Conservation (phyloP, 2,113 vertebrate species). For the Mesitornis unicolor region DNA sequence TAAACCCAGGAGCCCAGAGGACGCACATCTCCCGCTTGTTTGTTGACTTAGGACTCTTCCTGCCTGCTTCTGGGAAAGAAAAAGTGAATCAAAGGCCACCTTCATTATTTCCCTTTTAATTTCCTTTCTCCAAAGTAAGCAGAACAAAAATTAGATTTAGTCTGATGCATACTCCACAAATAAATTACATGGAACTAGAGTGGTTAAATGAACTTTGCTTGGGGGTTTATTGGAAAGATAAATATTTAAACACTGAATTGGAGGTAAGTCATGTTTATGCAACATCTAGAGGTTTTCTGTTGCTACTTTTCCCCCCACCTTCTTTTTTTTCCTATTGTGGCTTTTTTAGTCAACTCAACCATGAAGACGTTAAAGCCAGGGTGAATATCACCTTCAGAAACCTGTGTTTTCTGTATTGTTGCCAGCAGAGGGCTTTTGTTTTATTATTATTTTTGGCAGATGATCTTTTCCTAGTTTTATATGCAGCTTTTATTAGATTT, state of each 20-base stretch:
- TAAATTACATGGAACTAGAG: slow-evolving; percentile 29
- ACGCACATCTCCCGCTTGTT: slow-evolving; percentile 44
- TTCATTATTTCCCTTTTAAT: slow-evolving; percentile 50
- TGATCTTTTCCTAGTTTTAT: not conserved
- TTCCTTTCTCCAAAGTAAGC: slow-evolving; percentile 57
- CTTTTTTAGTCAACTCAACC: not conserved
- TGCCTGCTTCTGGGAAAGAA: slow-evolving; percentile 59
- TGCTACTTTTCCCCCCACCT: not conserved
- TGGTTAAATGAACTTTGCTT: slow-evolving; percentile 56
- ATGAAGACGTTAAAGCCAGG: not conserved
- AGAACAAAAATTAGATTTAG: slow-evolving; percentile 56
- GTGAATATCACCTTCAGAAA: not conserved
- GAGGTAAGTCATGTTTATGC: slow-evolving; percentile 55
- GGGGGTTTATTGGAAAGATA: slow-evolving; percentile 60
- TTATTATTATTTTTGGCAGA: not conserved
- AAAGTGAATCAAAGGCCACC: not conserved
- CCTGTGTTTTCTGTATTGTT: not conserved
- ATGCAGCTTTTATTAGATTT: not conserved
- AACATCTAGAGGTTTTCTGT: not conserved
- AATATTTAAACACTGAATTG: slow-evolving; percentile 58
- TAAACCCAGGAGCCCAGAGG: not conserved
- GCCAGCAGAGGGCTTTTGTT: not conserved
- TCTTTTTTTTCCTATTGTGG: slow-evolving; percentile 1
- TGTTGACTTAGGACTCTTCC: slow-evolving; percentile 51
- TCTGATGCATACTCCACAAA: slow-evolving; percentile 46